Evolutionary conservation across 2,113 vertebrate species (phyloP), one percentile per base, ranked within the genome.

Genomic region (Panthera tigris): DNA sequence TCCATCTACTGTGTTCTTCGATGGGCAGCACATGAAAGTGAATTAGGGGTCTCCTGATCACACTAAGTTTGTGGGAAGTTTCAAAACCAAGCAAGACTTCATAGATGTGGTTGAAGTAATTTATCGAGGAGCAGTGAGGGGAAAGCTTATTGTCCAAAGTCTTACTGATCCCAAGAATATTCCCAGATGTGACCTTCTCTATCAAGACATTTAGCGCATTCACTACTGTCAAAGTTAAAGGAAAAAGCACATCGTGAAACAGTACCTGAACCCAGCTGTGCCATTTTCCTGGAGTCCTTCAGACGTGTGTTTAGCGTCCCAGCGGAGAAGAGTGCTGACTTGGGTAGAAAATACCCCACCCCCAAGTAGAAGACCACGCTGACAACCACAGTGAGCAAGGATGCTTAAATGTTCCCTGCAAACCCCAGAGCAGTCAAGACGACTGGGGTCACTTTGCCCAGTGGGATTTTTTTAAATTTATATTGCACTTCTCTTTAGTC

Each of bases 31-130:
- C 45, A 45, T 45, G 45, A 45, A 45, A 9, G 45, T 45, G 45
- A 45, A 45, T 45, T 8, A 8, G 45, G 45, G 99, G 95, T 99
- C 99, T 95, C 99, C 99, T 97, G 99, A 99, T 98, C 99, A 99
- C 97, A 99, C 99, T 48, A 99, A 99, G 98, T 99, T 99, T 98
- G 99, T 99, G 27, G 99, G 99, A 98, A 99, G 99, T 98, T 99
- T 99, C 98, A 99, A 99, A 99, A 99, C 99, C 94, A 99, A 99
- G 96, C 99, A 99, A 96, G 99, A 99, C 98, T 99, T 99, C 96
- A 99, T 99, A 98, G 99, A 99, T 98, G 98, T 99, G 93, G 99
- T 99, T 97, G 99, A 99, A 98, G 99, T 99, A 69, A 99, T 99
- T 94, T 99, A 99, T 97, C 99, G 99, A 52, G 99, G 99, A 96